Evolutionary conservation across 1,140 invertebrate genomes (phyloP), one percentile per base, ranked within the genome.

Genomic region (Ceratosolen fusciceps): DNA sequence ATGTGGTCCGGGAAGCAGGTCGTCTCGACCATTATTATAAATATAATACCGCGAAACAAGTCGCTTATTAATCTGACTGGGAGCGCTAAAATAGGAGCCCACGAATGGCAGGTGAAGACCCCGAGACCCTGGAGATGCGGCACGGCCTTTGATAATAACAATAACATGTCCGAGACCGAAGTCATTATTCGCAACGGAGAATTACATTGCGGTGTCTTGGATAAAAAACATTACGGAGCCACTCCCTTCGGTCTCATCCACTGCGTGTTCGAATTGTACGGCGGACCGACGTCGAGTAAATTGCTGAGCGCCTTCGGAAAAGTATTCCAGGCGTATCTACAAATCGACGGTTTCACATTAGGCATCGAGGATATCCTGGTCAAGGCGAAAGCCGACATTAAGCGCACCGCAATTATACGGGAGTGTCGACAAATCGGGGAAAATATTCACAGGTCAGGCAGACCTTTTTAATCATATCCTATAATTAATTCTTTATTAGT

Each of bases 1-100:
- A 87, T 99, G 0, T 99, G 98, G 98, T 98, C 97, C 31, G 99
- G 99, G 26, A 99, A 99, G 91, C 98, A 99, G 92, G 92, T 98
- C 34, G 87, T 97, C 19, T 97, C 96, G 0, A 97, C 96, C 2
- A 91, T 97, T 7, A 93, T 99, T 7, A 93, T 97, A 0, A 99
- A 99, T 90, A 91, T 95, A 16, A 95, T 96, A 80, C 97, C 98
- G 0, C 90, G 93, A 79, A 93, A 93, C 5, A 93, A 94, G 85
- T 90, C 92, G 0, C 91, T 91, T 2, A 93, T 98, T 1, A 97
- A 96, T 86, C 89, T 99, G 67, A 92, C 90, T 49, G 94, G 96
- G 0, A 94, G 92, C 80, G 92, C 97, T 0, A 99, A 99, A 91
- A 97, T 99, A 77, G 92, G 91, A 74, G 89, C 92, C 7, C 96